Evolutionary conservation across 2,113 vertebrate species (phyloP).

Genomic region (Mustela lutreola): DNA sequence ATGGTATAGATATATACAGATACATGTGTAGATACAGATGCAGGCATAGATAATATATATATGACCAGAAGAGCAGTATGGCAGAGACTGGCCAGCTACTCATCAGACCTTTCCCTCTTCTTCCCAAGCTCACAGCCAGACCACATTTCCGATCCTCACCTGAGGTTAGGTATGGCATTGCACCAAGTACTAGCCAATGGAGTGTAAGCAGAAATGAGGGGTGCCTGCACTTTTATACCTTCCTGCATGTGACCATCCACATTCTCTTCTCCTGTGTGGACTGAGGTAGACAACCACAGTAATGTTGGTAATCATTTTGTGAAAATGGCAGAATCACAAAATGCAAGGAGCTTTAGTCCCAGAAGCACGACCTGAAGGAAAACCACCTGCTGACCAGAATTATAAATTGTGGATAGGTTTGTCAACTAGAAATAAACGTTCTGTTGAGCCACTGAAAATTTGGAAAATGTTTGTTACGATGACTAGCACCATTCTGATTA

Average conservation of each 20-base stretch:
- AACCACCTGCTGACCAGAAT: neutral
- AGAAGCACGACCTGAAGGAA: neutral
- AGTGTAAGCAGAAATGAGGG: neutral
- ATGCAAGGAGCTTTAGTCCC: neutral
- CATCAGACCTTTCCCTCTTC: neutral
- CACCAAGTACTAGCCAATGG: neutral
- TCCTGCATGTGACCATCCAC: neutral
- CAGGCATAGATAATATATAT: neutral
- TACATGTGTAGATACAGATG: neutral
- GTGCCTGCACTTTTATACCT: neutral
- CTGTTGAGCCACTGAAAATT: neutral
- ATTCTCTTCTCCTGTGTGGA: neutral
- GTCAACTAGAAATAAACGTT: neutral
- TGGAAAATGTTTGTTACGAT: slow-evolving; percentile 4
- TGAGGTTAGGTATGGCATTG: neutral
- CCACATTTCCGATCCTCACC: neutral
- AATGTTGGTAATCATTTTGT: neutral
- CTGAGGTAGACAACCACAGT: neutral
- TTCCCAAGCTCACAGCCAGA: neutral
- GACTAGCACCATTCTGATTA: neutral
- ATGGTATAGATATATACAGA: neutral
- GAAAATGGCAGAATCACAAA: neutral
- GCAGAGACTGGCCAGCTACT: neutral
- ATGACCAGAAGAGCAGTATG: neutral
- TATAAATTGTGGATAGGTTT: neutral